phyloP scores from a whole-genome alignment of 1,140 invertebrate species.

The Ericerus pela region DNA sequence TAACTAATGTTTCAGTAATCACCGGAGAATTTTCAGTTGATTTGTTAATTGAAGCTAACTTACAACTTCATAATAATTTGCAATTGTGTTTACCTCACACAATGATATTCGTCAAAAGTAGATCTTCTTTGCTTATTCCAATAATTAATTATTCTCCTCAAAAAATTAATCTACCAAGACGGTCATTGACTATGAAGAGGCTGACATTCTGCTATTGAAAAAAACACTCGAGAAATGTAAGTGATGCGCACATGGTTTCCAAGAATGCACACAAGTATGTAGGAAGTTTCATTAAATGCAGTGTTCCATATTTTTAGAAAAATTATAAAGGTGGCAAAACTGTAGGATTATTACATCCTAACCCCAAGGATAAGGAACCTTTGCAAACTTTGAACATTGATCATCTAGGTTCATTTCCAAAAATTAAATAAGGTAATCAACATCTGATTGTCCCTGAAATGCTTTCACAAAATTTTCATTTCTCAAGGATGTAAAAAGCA shows the following conservation, averaged over 20 bases:
- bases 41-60: too few species aligned
- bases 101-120: too few species aligned
- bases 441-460: background rate
- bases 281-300: background rate
- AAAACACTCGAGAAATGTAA: background rate
- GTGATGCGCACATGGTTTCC: background rate
- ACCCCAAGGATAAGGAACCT: constrained; percentile 4
- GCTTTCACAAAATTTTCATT: constrained; percentile 6
- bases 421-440: background rate
- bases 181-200: too few species aligned
- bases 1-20: too few species aligned
- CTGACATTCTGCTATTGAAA: too few species aligned
- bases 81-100: too few species aligned
- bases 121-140: too few species aligned
- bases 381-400: constrained; percentile 4
- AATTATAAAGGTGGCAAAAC: background rate
- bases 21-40: too few species aligned
- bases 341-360: background rate
- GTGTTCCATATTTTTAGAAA: background rate
- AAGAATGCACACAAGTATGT: background rate
- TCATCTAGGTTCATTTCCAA: background rate
- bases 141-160: too few species aligned
- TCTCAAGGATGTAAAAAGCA: background rate
- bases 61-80: too few species aligned
- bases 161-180: too few species aligned